Evolutionary conservation across 2,113 vertebrate genomes (phyloP).

Genomic region (Seriola rivoliana): DNA sequence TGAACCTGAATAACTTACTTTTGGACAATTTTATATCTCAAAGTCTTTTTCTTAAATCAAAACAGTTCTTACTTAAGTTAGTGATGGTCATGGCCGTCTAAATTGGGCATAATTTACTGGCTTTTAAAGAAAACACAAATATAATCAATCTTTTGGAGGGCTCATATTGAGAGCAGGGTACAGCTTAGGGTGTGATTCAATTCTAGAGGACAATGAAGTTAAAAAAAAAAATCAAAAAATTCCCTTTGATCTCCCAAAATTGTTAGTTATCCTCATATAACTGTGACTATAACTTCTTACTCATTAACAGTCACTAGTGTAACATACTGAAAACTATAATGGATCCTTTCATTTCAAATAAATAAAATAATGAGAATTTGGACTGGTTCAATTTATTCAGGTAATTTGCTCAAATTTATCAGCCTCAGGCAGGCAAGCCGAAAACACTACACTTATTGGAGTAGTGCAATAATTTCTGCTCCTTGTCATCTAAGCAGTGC

Average conservation of each 20-base stretch:
- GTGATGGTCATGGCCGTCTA: not conserved
- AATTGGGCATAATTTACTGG: not conserved
- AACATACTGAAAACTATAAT: not conserved
- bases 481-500: slow-evolving; percentile 2
- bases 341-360: not conserved
- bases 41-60: slow-evolving; percentile 7
- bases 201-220: not conserved
- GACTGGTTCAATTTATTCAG: not conserved
- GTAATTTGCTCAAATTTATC: too few species aligned
- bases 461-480: not conserved
- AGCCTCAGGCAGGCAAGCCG: not conserved
- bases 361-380: not conserved
- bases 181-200: not conserved
- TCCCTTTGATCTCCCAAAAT: not conserved
- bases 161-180: not conserved
- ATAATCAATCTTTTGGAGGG: slow-evolving; percentile 4
- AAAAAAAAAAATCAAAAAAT: too few species aligned
- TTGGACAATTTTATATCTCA: slow-evolving; percentile 1
- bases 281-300: not conserved
- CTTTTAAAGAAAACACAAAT: not conserved
- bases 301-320: not conserved
- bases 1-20: not conserved
- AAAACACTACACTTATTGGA: not conserved
- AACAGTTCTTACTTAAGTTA: slow-evolving; percentile 16
- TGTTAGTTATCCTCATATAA: not conserved